Evolutionary conservation across 1,140 invertebrate species (phyloP).

Genomic region (Helicoverpa zea): DNA sequence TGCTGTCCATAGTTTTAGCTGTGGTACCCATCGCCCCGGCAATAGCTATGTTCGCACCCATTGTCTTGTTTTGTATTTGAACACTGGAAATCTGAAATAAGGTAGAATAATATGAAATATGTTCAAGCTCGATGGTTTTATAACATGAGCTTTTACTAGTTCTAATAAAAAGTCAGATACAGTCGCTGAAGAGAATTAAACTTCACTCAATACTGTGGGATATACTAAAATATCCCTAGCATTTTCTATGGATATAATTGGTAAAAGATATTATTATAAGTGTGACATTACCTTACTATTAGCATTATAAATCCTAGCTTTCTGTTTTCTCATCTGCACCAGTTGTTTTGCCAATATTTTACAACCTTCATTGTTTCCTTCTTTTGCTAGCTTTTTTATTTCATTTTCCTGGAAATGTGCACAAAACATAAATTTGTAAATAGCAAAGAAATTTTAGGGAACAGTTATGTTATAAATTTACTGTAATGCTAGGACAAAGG

Average conservation of each 20-base stretch:
- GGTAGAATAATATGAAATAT: neutral
- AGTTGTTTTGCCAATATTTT: slow-evolving; percentile 96
- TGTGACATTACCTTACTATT: slow-evolving; percentile 89
- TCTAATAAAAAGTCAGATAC: too few species aligned
- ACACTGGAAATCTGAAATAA: slow-evolving; percentile 91
- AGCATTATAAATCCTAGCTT: slow-evolving; percentile 93
- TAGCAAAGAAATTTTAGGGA: too few species aligned
- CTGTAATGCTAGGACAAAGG: too few species aligned
- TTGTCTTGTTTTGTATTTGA: slow-evolving; percentile 94
- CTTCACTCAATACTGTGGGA: too few species aligned
- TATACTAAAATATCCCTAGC: too few species aligned
- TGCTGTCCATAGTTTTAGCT: slow-evolving; percentile 94
- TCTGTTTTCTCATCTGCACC: slow-evolving; percentile 95
- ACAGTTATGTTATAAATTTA: too few species aligned
- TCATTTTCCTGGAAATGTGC: slow-evolving; percentile 91
- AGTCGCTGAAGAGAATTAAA: too few species aligned
- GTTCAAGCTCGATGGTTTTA: too few species aligned
- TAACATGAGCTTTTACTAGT: too few species aligned
- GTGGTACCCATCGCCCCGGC: slow-evolving; percentile 95
- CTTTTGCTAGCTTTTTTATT: slow-evolving; percentile 95
- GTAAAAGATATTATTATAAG: too few species aligned
- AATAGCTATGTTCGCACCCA: slow-evolving; percentile 95
- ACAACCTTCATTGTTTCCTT: slow-evolving; percentile 95
- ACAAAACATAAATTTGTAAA: slow-evolving; percentile 15
- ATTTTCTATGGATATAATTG: too few species aligned